A percentile compares a stretch with the other conserved stretches of the same genome.
Evolutionary conservation across 2,888 invertebrate species (phyloP).

Genomic region (Dioctria rufipes): DNA sequence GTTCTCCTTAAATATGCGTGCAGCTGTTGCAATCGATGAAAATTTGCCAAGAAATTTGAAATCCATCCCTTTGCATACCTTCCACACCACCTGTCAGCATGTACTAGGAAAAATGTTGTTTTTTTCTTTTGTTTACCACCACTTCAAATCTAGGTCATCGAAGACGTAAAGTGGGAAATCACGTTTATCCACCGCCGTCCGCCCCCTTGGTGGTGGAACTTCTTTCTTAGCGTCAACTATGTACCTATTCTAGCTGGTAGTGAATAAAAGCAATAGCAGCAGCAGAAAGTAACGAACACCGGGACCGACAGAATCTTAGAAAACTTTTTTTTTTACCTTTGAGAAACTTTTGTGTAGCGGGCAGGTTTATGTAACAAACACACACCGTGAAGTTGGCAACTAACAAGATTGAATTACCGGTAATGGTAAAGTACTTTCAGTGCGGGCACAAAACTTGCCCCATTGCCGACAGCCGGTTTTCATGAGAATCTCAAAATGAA

Average conservation of each 20-base stretch:
- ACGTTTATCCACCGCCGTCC: constrained; percentile 13
- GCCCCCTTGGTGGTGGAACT: neutral
- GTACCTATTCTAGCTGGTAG: no score
- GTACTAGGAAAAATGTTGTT: neutral
- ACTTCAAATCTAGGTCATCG: constrained; percentile 15
- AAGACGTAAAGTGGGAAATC: constrained; percentile 39
- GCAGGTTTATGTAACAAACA: constrained; percentile 45
- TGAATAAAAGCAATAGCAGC: neutral
- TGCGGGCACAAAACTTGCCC: constrained; percentile 28
- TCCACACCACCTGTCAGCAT: neutral
- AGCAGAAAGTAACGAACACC: neutral
- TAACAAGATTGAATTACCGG: constrained; percentile 53
- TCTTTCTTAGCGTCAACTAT: neutral
- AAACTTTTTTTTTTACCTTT: constrained; percentile 29
- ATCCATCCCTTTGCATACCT: neutral
- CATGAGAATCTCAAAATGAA: constrained; percentile 9
- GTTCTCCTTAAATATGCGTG: constrained; percentile 33
- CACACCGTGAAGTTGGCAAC: constrained; percentile 48
- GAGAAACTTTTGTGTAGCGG: constrained; percentile 24
- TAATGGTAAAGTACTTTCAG: constrained; percentile 32
- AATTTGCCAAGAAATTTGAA: constrained; percentile 27
- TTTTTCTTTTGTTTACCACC: neutral
- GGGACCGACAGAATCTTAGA: neutral
- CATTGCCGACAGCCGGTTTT: constrained; percentile 33
- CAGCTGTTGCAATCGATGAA: constrained; percentile 35